Percentiles rank a stretch among this genome's conserved stretches.
These are phyloP conservation scores for Eupithecia inturbata DNA, from an alignment of 2,888 invertebrate species.

Conservation along the genomic window DNA sequence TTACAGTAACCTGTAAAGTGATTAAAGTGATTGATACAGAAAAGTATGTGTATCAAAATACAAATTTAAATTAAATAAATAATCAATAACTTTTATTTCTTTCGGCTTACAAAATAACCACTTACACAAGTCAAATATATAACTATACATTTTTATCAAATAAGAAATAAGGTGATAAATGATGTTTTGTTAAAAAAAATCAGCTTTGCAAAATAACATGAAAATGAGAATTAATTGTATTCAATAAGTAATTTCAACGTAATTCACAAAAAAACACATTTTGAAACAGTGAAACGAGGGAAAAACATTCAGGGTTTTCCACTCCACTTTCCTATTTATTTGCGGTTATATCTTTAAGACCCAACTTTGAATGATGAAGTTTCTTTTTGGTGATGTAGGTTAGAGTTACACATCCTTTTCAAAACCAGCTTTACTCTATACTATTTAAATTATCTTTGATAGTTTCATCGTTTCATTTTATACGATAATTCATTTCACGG, in stretches of 20 bases:
- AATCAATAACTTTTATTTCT: no score
- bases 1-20: not conserved
- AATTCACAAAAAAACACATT: no score
- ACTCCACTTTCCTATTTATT: no score
- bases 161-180: no score
- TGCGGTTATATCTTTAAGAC: not conserved
- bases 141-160: no score
- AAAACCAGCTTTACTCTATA: not conserved
- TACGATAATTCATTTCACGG: not conserved
- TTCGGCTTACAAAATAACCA: no score
- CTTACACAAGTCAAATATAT: no score
- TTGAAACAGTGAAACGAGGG: not conserved
- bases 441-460: not conserved
- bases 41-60: not conserved
- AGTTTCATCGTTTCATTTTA: not conserved
- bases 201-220: not conserved
- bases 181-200: no score
- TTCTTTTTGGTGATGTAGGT: not conserved
- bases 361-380: not conserved
- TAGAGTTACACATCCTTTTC: not conserved
- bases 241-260: no score
- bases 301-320: not conserved
- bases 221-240: not conserved
- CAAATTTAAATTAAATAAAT: no score
- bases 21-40: not conserved